These are phyloP conservation scores for Narcine bancroftii DNA, from an alignment of 2,113 vertebrate species.

Conservation along the genomic window DNA sequence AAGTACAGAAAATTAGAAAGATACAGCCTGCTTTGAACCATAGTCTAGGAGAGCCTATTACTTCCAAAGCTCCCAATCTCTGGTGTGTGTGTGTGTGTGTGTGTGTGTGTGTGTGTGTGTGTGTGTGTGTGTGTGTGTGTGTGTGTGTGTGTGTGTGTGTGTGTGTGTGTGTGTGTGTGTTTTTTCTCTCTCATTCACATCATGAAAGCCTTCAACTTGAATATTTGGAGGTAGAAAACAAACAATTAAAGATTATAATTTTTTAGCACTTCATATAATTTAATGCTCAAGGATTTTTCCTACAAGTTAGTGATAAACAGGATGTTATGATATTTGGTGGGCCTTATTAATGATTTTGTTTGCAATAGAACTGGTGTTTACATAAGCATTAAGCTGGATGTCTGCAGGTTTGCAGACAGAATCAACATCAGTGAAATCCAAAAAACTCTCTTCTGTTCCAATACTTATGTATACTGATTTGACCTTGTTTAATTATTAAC, in stretches of 20 bases:
- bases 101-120: too few species aligned
- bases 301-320: neutral
- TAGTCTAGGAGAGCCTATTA: neutral
- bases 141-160: too few species aligned
- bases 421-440: neutral
- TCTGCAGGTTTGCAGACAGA: neutral
- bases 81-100: too few species aligned
- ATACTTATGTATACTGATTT: neutral
- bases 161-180: too few species aligned
- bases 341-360: neutral
- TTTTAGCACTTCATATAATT: neutral
- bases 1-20: neutral
- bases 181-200: neutral
- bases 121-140: too few species aligned
- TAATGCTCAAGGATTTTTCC: neutral
- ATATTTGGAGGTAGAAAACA: neutral
- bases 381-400: neutral
- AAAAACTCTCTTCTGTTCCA: neutral
- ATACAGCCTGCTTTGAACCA: neutral
- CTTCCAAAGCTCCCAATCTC: too few species aligned
- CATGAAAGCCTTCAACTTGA: neutral
- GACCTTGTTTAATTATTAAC: constrained; percentile 27
- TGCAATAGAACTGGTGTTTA: neutral
- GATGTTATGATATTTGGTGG: neutral
- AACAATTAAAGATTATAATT: neutral